A percentile compares a stretch with the other conserved stretches of the same genome.
Evolutionary conservation across 2,888 invertebrate genomes (phyloP).

Genomic region (Thera britannica): DNA sequence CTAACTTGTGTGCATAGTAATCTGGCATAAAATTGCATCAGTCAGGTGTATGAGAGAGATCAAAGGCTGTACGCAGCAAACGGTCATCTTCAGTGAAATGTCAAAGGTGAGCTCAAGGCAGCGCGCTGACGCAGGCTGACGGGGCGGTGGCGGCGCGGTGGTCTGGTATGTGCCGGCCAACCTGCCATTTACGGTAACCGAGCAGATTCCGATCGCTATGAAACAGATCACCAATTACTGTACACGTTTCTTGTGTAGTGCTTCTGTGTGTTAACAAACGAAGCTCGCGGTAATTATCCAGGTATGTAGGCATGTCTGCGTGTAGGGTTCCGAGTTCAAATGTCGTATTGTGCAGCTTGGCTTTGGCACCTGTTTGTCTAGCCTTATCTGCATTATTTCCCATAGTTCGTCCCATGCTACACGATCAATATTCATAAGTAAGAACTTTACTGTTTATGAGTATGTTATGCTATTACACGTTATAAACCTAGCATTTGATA

Average conservation of each 20-base stretch:
- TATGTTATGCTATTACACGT: too few relatives aligned
- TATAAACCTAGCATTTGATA: too few relatives aligned
- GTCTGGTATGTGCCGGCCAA: constrained; percentile 63
- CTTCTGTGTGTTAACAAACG: constrained; percentile 28
- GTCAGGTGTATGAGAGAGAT: constrained; percentile 65
- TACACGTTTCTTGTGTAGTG: constrained; percentile 29
- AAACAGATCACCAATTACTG: constrained; percentile 45
- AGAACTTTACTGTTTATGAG: not conserved
- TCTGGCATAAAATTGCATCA: constrained; percentile 73
- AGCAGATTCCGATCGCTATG: constrained; percentile 47
- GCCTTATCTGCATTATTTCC: constrained; percentile 20
- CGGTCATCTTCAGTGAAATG: constrained; percentile 75
- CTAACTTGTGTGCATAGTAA: constrained; percentile 62
- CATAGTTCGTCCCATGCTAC: constrained; percentile 9
- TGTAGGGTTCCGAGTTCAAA: constrained; percentile 30
- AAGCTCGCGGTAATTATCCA: constrained; percentile 35
- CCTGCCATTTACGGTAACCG: constrained; percentile 53
- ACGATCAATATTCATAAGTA: constrained; percentile 4
- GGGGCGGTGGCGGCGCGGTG: constrained; percentile 43
- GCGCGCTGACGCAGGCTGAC: constrained; percentile 37
- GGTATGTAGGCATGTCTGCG: constrained; percentile 30
- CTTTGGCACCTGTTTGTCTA: constrained; percentile 40
- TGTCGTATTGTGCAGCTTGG: constrained; percentile 28
- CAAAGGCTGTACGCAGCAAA: constrained; percentile 69
- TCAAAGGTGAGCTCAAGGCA: constrained; percentile 64